Conservation (phyloP, 1,140 invertebrate species). For the Orchesella cincta region DNA sequence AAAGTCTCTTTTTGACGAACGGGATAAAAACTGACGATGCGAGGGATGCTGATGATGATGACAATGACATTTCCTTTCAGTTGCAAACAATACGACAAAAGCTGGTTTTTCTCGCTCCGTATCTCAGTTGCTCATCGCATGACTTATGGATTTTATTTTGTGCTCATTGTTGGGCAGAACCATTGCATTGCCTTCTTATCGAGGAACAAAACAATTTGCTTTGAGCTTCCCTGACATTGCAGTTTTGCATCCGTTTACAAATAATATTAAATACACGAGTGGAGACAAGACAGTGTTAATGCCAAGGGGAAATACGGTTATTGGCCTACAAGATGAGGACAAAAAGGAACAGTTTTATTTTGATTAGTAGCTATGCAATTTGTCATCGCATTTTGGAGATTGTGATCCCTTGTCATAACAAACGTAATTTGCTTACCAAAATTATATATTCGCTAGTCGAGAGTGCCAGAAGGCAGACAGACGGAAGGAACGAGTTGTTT, state of each 20-base stretch:
- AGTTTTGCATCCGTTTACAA: not conserved
- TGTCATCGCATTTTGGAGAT: slow-evolving; percentile 11
- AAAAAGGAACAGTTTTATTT: slow-evolving; percentile 8
- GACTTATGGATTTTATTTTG: slow-evolving; percentile 4
- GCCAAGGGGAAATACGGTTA: slow-evolving; percentile 17
- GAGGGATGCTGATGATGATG: not conserved
- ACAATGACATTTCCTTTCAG: slow-evolving; percentile 24
- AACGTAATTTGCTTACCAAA: not conserved
- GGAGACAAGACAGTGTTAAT: not conserved
- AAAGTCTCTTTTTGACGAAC: not conserved
- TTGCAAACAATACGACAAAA: slow-evolving; percentile 5
- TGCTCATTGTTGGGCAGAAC: slow-evolving; percentile 1
- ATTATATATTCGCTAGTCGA: not conserved
- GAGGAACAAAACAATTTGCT: not conserved
- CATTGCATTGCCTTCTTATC: not conserved
- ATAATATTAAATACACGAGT: not conserved
- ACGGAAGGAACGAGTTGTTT: not conserved
- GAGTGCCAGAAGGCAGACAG: slow-evolving; percentile 4
- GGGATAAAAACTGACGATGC: not conserved
- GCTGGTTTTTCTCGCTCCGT: not conserved
- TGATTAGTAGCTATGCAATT: not conserved
- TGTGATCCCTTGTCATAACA: not conserved
- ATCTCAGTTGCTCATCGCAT: not conserved
- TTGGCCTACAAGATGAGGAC: slow-evolving; percentile 2
- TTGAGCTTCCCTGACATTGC: not conserved